Base-by-base conservation (phyloP, 2,113 vertebrate genomes). In the Phrynosoma platyrhinos region DNA sequence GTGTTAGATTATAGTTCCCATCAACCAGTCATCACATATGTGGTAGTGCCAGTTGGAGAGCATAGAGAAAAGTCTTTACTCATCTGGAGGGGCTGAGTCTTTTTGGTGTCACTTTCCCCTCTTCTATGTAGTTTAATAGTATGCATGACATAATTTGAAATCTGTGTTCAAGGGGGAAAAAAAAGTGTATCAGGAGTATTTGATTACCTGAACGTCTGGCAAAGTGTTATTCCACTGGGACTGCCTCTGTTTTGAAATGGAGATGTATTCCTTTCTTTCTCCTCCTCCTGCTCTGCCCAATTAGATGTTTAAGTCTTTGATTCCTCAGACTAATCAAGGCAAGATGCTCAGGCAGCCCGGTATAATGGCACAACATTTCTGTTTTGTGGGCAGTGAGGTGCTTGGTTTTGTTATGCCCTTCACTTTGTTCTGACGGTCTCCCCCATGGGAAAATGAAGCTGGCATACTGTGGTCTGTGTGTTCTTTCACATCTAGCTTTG, bases 41-140 rank as follows among this genome's bases (percentile, higher is more conserved):
- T 74, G 71, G 12, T 47, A 27, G 36, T 27, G 14, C 76, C 91
- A 90, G 68, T 66, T 8, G 6, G 27, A 9, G 27, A 23, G 16
- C 74, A 18, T 84, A 85, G 80, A 75, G 58, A 62, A 53, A 23
- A 47, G 21, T 90, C 79, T 3, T 23, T 92, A 16, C 58, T 18
- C 58, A 62, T 4, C 58, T 16, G 10, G 55, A 58, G 47, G 55
- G 10, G 16, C 32, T 91, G 58, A 42, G 32, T 64, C 83, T 90
- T 25, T 86, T 30, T 30, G 1, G 47, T 14, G 74, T 58, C 85
- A 86, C 64, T 90, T 81, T 58, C 30, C 18, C 9, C 66, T 18
- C 12, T 13, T 30, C 30, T 85, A 23, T 83, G 88, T 32, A 27
- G 25, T 89, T 90, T 55, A 78, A 66, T 76, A 88, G 53, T 20